Evolutionary conservation across 2,797 vertebrate species (phyloP).

Genomic region (Gallinago solitaria): DNA sequence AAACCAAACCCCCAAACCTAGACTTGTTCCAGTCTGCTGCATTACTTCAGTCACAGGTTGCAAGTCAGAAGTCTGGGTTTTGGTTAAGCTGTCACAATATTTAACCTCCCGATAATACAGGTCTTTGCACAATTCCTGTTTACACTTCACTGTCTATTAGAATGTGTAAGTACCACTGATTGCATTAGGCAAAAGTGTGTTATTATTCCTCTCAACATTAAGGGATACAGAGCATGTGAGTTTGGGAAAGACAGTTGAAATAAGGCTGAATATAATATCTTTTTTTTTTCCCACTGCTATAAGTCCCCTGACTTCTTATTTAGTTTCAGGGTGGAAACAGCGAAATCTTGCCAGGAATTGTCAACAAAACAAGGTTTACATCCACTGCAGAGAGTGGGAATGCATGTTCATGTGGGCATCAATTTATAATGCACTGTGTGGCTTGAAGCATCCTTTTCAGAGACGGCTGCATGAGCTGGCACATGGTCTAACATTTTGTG

Average conservation of each 20-base stretch:
- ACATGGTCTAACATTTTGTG: not conserved
- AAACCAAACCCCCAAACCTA: not conserved
- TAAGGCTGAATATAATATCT: not conserved
- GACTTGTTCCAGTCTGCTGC: not conserved
- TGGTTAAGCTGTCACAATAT: not conserved
- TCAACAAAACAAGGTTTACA: not conserved
- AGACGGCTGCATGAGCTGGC: not conserved
- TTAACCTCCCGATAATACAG: not conserved
- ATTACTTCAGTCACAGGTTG: not conserved
- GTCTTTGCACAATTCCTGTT: not conserved
- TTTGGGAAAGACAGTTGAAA: not conserved
- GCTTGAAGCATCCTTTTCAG: not conserved
- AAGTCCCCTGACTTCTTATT: not conserved
- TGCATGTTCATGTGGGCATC: not conserved
- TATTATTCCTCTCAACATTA: not conserved
- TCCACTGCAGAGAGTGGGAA: not conserved
- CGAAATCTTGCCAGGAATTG: not conserved
- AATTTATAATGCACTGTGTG: slow-evolving; percentile 9
- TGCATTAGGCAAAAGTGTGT: not conserved
- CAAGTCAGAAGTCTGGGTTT: not conserved
- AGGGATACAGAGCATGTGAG: not conserved
- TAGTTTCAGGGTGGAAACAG: not conserved
- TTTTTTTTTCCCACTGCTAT: not conserved
- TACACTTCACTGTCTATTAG: slow-evolving; percentile 17
- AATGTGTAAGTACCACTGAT: not conserved